A percentile compares a stretch with the other conserved stretches of the same genome.
Evolutionary conservation across 2,888 invertebrate genomes (phyloP).

Genomic region (Chalcis sispes): DNA sequence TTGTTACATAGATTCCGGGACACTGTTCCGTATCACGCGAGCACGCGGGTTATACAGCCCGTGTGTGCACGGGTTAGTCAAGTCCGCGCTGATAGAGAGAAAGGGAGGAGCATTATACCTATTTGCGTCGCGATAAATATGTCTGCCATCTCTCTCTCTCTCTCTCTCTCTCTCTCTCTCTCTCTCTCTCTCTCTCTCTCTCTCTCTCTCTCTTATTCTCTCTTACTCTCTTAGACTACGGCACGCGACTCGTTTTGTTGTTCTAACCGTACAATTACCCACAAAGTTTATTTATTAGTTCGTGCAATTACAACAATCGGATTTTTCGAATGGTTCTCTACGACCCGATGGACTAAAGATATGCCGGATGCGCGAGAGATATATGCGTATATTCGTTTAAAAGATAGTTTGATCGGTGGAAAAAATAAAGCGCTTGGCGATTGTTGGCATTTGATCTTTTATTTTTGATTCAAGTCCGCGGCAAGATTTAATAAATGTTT

Average conservation of each 20-base stretch:
- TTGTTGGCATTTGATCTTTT: too few species aligned
- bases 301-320: background rate
- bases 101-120: slow-evolving; percentile 60
- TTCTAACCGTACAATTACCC: slow-evolving; percentile 51
- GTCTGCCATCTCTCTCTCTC: slow-evolving; percentile 22
- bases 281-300: slow-evolving; percentile 11
- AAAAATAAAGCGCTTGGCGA: too few species aligned
- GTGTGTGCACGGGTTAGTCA: background rate
- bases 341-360: slow-evolving; percentile 34
- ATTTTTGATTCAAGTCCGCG: too few species aligned
- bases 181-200: slow-evolving; percentile 33
- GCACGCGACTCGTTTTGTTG: slow-evolving; percentile 57
- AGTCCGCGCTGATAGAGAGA: slow-evolving; percentile 56
- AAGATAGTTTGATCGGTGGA: too few species aligned
- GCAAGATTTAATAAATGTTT: too few species aligned
- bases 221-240: too few species aligned
- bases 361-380: slow-evolving; percentile 12
- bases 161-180: background rate
- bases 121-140: slow-evolving; percentile 57
- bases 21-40: slow-evolving; percentile 65
- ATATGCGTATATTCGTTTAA: too few species aligned
- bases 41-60: slow-evolving; percentile 40
- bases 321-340: slow-evolving; percentile 26
- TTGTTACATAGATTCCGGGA: slow-evolving; percentile 57
- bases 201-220: slow-evolving; percentile 51